Conservation (phyloP, 2,888 invertebrate species). For the Synanthedon myopaeformis region DNA sequence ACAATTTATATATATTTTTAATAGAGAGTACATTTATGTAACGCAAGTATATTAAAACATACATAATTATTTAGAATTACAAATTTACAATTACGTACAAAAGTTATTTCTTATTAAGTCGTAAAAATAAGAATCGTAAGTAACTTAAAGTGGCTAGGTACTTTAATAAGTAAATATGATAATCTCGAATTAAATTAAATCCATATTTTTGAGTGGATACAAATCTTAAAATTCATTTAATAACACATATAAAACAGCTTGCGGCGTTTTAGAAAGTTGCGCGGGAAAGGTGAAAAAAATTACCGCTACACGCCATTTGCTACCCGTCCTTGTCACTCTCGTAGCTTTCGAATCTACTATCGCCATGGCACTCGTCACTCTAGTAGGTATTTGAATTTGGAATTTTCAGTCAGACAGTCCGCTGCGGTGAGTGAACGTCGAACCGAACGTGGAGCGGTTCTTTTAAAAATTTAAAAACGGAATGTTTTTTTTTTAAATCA, state of each 20-base stretch:
- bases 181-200: no score
- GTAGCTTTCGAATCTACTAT: constrained; percentile 16
- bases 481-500: not conserved
- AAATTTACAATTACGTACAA: no score
- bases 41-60: no score
- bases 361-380: constrained; percentile 24
- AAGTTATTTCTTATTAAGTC: no score
- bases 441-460: constrained; percentile 34
- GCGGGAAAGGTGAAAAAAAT: constrained; percentile 64
- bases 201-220: not conserved
- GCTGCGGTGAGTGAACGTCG: not conserved
- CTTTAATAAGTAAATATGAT: no score
- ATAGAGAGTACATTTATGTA: no score
- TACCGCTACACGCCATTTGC: constrained; percentile 60
- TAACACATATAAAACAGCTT: constrained; percentile 37
- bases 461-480: constrained; percentile 7
- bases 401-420: not conserved
- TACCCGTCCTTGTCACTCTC: constrained; percentile 31
- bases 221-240: constrained; percentile 20
- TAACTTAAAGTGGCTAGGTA: not conserved
- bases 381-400: not conserved
- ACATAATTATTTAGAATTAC: no score
- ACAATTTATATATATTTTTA: no score
- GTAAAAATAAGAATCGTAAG: no score
- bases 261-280: constrained; percentile 64